A percentile compares a stretch with the other conserved stretches of the same genome.
Evolutionary conservation across 2,797 vertebrate genomes (phyloP).

Genomic region (Ptychadena robeensis): DNA sequence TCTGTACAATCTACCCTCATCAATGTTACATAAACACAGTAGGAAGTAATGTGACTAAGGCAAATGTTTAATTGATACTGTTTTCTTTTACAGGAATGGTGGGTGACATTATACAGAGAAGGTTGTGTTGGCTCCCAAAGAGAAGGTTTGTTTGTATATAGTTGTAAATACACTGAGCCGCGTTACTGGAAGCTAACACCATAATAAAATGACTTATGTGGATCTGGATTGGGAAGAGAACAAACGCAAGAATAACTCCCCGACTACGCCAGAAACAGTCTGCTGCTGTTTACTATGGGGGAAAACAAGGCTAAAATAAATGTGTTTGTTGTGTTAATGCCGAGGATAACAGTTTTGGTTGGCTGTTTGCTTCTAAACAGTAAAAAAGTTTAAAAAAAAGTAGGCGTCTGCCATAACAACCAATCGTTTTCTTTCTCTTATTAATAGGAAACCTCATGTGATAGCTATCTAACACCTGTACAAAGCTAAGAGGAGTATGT

Average conservation of each 20-base stretch:
- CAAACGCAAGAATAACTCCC: not conserved
- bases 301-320: not conserved
- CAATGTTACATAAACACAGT: not conserved
- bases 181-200: not conserved
- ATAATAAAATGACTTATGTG: not conserved
- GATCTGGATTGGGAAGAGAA: not conserved
- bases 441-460: too few species aligned
- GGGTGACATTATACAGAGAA: constrained; percentile 17
- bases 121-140: not conserved
- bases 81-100: not conserved
- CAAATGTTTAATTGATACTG: not conserved
- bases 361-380: too few species aligned
- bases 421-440: not conserved
- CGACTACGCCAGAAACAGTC: not conserved
- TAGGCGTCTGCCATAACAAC: not conserved
- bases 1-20: not conserved
- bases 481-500: too few species aligned
- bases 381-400: not conserved
- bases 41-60: not conserved
- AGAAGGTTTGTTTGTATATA: constrained; percentile 9
- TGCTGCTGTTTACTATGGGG: not conserved
- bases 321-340: too few species aligned
- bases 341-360: too few species aligned
- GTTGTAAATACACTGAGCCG: not conserved
- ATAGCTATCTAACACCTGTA: too few species aligned